These are phyloP conservation scores for Poeciliopsis gracilis DNA, from an alignment of 2,797 vertebrate genomes.

Conservation along the genomic window DNA sequence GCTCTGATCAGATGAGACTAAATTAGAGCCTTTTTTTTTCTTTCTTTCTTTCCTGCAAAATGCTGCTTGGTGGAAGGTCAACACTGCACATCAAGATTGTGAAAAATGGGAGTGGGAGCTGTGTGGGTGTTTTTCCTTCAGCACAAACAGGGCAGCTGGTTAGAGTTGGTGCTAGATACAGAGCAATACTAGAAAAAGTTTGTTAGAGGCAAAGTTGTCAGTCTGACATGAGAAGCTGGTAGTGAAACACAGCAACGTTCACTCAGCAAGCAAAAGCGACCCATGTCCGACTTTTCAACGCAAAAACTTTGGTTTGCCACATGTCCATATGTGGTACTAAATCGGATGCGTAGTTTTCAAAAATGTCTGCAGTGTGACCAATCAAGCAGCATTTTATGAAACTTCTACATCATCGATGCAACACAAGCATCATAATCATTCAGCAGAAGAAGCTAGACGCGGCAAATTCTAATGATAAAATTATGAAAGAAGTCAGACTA, in stretches of 20 bases:
- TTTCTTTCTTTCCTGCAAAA: not conserved
- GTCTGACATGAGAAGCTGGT: not conserved
- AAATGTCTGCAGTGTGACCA: not conserved
- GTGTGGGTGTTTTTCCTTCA: not conserved
- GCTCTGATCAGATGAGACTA: not conserved
- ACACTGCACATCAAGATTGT: not conserved
- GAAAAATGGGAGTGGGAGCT: not conserved
- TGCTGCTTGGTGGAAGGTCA: not conserved
- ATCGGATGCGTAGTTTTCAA: not conserved
- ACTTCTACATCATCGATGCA: not conserved
- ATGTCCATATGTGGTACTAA: not conserved
- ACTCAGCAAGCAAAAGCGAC: not conserved
- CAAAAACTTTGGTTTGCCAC: not conserved
- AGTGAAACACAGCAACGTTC: not conserved
- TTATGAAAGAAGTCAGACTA: not conserved
- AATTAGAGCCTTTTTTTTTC: not conserved
- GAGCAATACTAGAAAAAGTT: not conserved
- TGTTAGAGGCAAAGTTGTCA: not conserved
- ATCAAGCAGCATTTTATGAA: no score
- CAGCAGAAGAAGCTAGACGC: not conserved
- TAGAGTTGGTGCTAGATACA: not conserved
- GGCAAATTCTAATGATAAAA: not conserved
- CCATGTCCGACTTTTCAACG: not conserved
- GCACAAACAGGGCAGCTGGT: not conserved
- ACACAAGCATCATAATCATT: not conserved